Evolutionary conservation across 2,797 vertebrate species (phyloP).

Genomic region (Acanthurus tractus): DNA sequence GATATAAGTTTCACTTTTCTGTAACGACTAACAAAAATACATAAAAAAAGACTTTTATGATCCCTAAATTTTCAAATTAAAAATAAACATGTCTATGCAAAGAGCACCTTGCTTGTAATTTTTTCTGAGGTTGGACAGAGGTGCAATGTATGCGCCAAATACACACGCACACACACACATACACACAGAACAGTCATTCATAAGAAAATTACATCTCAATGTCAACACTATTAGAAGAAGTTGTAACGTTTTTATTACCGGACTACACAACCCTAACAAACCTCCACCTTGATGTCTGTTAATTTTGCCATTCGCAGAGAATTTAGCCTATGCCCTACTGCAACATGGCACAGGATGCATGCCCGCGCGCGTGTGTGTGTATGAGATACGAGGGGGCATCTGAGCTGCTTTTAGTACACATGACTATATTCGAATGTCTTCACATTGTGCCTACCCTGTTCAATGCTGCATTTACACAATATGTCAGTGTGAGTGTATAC

Average conservation of each 20-base stretch:
- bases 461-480: conserved; percentile 50
- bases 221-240: conserved; percentile 41
- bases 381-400: conserved; percentile 18
- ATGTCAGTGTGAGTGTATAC: conserved; percentile 55
- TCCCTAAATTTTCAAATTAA: conserved; percentile 2
- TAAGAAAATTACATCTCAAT: conserved; percentile 40
- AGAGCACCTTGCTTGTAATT: conserved; percentile 12
- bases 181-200: conserved; percentile 33
- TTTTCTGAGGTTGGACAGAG: conserved; percentile 15
- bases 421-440: conserved; percentile 37
- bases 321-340: conserved; percentile 53
- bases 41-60: neutral
- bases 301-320: conserved; percentile 29
- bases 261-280: conserved; percentile 44
- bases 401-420: conserved; percentile 34
- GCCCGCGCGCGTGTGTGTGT: conserved; percentile 28
- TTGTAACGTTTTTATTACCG: conserved; percentile 44
- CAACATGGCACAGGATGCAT: conserved; percentile 57
- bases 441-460: conserved; percentile 59
- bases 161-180: conserved; percentile 23
- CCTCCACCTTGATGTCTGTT: conserved; percentile 40
- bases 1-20: conserved; percentile 25
- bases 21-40: conserved; percentile 15
- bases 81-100: conserved; percentile 19
- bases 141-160: conserved; percentile 13